Base-by-base conservation (phyloP, 2,113 vertebrate genomes). In the Charadrius vociferus region DNA sequence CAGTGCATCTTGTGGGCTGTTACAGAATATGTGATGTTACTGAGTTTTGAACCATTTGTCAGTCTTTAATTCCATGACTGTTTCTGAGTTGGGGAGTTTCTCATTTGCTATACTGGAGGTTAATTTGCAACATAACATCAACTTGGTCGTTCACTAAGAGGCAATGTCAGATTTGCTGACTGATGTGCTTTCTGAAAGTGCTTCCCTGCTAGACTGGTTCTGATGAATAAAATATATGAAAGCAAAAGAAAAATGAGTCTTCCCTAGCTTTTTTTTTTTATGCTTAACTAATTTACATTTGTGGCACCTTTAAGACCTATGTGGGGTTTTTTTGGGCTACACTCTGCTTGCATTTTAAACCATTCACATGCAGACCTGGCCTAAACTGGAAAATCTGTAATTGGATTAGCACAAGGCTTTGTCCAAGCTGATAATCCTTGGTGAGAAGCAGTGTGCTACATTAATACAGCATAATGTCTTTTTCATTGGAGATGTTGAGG, bases 191-290 rank as follows among this genome's bases (percentile, higher is more conserved):
- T 89, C 77, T 80, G 37, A 27, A 89, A 86, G 41, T 37, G 49
- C 41, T 61, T 65, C 37, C 9, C 36, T 62, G 50, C 36, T 78
- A 80, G 56, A 49, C 41, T 78, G 18, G 3, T 78, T 39, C 72
- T 78, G 59, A 73, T 93, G 70, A 93, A 89, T 81, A 78, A 94
- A 94, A 91, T 73, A 77, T 47, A 73, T 24, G 63, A 86, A 91
- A 36, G 49, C 17, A 36, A 70, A 65, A 36, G 26, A 61, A 70
- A 95, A 85, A 88, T 45, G 10, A 86, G 29, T 49, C 52, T 27
- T 88, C 43, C 14, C n/a, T 75, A 26, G 17, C 2, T 21, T 21
- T 34, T 41, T 71, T 65, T 67, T 71, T 66, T 67, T 37, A 7
- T 63, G 23, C 20, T 92, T 77, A 56, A 87, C 59, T 81, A 52